These are phyloP conservation scores for Anoplius nigerrimus DNA, from an alignment of 2,888 invertebrate genomes.

Conservation along the genomic window DNA sequence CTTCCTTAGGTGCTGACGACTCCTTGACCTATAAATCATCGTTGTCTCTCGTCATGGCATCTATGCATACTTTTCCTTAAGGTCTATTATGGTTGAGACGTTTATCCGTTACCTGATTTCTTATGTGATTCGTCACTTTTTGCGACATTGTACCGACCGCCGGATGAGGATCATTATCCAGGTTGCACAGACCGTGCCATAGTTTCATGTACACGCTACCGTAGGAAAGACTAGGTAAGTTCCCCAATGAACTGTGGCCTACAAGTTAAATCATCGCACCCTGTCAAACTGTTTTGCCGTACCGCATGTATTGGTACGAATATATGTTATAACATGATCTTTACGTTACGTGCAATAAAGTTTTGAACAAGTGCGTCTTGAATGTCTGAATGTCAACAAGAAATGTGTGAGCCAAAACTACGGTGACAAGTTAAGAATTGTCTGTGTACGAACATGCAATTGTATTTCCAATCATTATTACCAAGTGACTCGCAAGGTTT, in stretches of 20 bases:
- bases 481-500: conserved; percentile 74
- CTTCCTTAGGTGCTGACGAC: conserved; percentile 73
- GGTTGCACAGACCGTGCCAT: conserved; percentile 87
- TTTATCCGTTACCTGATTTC: conserved; percentile 80
- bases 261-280: conserved; percentile 20
- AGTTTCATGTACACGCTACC: conserved; percentile 92
- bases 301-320: too few species aligned
- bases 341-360: not conserved
- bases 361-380: not conserved
- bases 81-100: too few species aligned
- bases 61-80: not conserved
- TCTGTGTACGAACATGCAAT: conserved; percentile 50
- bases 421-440: conserved; percentile 37
- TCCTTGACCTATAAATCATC: conserved; percentile 71
- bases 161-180: conserved; percentile 92
- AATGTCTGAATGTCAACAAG: conserved; percentile 8
- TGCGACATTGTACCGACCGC: conserved; percentile 87
- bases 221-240: conserved; percentile 78
- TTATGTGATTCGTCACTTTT: conserved; percentile 86
- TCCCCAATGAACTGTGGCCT: conserved; percentile 75
- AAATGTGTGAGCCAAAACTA: conserved; percentile 16
- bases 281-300: too few species aligned
- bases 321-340: not conserved
- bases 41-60: not conserved
- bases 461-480: conserved; percentile 65